These are phyloP conservation scores for Dipodomys spectabilis DNA, from an alignment of 2,113 vertebrate species.

Conservation along the genomic window DNA sequence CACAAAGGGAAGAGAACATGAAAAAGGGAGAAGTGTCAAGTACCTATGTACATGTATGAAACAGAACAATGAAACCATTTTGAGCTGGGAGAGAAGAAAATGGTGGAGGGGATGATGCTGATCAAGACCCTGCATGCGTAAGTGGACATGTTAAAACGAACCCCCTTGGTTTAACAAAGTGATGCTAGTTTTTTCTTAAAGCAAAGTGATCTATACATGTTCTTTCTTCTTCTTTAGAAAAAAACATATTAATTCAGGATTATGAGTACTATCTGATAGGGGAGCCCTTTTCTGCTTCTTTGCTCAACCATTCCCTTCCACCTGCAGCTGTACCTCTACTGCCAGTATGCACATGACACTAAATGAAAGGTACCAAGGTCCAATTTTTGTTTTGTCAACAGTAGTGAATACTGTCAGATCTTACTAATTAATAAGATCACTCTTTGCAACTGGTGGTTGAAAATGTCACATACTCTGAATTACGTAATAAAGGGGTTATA, in stretches of 20 bases:
- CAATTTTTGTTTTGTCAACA: not conserved
- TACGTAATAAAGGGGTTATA: not conserved
- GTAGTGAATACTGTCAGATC: not conserved
- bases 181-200: too few species aligned
- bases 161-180: too few species aligned
- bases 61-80: too few species aligned
- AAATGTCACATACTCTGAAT: conserved; percentile 59
- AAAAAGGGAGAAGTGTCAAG: too few species aligned
- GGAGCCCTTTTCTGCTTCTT: not conserved
- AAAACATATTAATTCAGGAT: not conserved
- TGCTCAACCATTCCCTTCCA: not conserved
- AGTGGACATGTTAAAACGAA: too few species aligned
- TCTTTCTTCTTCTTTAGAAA: not conserved
- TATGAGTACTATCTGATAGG: not conserved
- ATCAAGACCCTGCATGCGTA: too few species aligned
- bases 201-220: too few species aligned
- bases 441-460: not conserved
- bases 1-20: not conserved
- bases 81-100: too few species aligned
- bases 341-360: not conserved
- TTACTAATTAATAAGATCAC: not conserved
- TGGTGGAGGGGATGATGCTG: too few species aligned
- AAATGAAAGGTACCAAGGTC: not conserved
- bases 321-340: not conserved
- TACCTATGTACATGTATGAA: too few species aligned